Conservation (phyloP, 2,113 vertebrate species). For the Sinocyclocheilus anshuiensis region DNA sequence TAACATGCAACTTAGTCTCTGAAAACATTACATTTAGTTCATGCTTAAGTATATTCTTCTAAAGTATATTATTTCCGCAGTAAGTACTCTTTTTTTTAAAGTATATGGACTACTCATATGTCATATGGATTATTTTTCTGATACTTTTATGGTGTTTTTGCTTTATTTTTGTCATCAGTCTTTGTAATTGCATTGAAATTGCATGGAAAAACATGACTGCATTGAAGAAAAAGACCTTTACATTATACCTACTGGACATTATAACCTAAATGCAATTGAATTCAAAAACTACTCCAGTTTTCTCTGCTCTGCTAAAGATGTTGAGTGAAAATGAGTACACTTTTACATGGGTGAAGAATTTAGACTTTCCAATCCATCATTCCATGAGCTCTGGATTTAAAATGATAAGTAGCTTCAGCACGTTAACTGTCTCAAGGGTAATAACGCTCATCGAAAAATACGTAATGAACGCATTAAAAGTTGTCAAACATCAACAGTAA, state of each 20-base stretch:
- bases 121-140: background rate
- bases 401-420: constrained; percentile 1
- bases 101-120: no score
- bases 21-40: background rate
- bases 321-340: background rate
- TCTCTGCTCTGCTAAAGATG: background rate
- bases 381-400: background rate
- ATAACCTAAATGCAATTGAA: background rate
- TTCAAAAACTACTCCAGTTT: background rate
- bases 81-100: no score
- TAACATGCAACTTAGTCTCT: background rate
- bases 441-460: background rate
- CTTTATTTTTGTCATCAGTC: background rate
- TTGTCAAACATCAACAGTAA: background rate
- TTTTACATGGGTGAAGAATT: background rate
- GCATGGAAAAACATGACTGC: background rate
- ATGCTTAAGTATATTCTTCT: background rate
- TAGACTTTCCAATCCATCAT: background rate
- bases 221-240: background rate
- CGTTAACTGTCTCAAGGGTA: background rate
- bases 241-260: background rate
- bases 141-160: background rate
- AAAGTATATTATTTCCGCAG: background rate
- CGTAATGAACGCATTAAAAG: background rate
- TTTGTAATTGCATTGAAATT: background rate